Evolutionary conservation across 2,888 invertebrate species (phyloP), one percentile per base, ranked within the genome.

Genomic region (Apamea epomidion): DNA sequence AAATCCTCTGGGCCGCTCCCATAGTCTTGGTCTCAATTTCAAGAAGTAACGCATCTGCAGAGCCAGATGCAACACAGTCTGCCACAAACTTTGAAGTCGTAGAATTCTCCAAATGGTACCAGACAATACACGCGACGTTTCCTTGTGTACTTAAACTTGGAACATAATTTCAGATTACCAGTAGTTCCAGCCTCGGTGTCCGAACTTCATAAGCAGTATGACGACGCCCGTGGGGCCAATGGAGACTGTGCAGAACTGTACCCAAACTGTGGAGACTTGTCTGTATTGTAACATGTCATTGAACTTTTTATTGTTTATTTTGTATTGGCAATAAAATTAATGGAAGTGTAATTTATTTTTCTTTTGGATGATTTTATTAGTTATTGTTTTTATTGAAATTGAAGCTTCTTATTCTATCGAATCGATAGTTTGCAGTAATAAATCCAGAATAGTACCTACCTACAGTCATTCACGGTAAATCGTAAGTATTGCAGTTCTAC

Each of bases 81-180:
- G 14, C n/a, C 16, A 10, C 45, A 42, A 85, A 85, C 62, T 77
- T 67, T 51, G 37, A 68, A 51, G 29, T 69, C 65, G 37, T 54
- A 72, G 74, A 77, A 67, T 80, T 69, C 65, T 54, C 73, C 32
- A 68, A 48, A 73, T 75, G 42, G 58, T 10, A 16, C 54, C 70
- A 79, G 79, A 80, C 71, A 79, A 82, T 82, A 70, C 67, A 72
- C 25, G 42, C 67, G 54, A 78, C 58, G 81, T 88, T 85, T 88
- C 77, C 86, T 81, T 82, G 81, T 83, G 71, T 74, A 86, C 84
- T 76, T 80, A 87, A 89, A 89, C 87, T 85, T 89, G 72, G 45
- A 85, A 84, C 89, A 89, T 91, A 85, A 89, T 95, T 95, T 84
- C 93, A 97, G 97, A 88, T 93, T 97, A 90, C 97, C 97, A 32